Conservation (phyloP, 2,888 invertebrate genomes). For the Acronicta leporina region DNA sequence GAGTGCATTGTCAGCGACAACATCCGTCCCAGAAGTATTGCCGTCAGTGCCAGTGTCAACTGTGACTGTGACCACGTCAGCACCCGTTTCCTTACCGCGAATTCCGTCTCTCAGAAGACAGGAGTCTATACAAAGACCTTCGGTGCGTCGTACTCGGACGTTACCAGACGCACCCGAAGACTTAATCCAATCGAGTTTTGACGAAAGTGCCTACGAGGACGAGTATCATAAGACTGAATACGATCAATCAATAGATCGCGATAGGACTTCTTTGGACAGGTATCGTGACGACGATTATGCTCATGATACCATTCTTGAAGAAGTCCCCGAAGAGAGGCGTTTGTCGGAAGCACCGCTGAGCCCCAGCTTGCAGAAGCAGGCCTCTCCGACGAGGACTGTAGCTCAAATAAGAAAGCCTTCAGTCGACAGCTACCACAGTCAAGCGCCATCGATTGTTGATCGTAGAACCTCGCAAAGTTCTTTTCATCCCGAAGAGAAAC, state of each 20-base stretch:
- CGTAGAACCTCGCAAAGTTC: constrained; percentile 85
- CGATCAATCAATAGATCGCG: constrained; percentile 81
- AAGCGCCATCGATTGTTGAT: constrained; percentile 81
- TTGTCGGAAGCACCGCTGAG: constrained; percentile 71
- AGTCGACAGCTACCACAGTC: constrained; percentile 84
- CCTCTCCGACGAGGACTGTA: constrained; percentile 80
- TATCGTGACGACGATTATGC: constrained; percentile 81
- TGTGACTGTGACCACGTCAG: constrained; percentile 76
- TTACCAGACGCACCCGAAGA: constrained; percentile 86
- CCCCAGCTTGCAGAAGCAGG: constrained; percentile 77
- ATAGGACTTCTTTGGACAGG: constrained; percentile 82
- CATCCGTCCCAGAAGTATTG: constrained; percentile 82
- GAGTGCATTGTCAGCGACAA: constrained; percentile 74
- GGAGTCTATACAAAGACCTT: constrained; percentile 86
- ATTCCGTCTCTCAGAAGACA: constrained; percentile 84
- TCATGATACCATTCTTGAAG: constrained; percentile 79
- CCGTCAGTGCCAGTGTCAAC: constrained; percentile 76
- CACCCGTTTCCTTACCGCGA: constrained; percentile 76
- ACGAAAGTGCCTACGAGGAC: constrained; percentile 88
- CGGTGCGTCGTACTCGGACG: constrained; percentile 84
- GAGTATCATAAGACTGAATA: constrained; percentile 88
- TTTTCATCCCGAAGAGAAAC: constrained; percentile 89
- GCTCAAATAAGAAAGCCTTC: constrained; percentile 81
- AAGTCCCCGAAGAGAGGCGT: constrained; percentile 76
- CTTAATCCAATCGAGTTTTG: constrained; percentile 78